A percentile compares a stretch with the other conserved stretches of the same genome.
Evolutionary conservation across 2,888 invertebrate genomes (phyloP).

Genomic region (Tridacna crocea): DNA sequence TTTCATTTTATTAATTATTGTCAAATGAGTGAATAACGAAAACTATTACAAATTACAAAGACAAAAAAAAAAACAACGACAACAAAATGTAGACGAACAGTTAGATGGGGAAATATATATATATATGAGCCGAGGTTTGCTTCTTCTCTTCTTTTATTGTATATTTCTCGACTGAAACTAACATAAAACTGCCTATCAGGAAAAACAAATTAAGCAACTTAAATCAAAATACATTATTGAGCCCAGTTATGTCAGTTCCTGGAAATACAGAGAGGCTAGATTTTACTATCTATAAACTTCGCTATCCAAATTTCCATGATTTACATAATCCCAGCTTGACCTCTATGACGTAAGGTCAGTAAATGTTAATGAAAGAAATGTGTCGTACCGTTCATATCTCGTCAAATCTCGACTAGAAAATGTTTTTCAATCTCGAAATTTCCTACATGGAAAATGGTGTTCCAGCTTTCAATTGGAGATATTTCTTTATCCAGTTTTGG

Average conservation of each 20-base stretch:
- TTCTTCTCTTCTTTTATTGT: too few relatives aligned
- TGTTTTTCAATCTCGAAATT: constrained; percentile 12
- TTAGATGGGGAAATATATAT: too few relatives aligned
- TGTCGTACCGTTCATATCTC: constrained; percentile 26
- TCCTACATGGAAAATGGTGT: constrained; percentile 4
- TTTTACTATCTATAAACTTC: constrained; percentile 14
- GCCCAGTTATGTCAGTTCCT: neutral
- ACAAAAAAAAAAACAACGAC: too few relatives aligned
- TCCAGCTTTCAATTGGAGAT: constrained; percentile 38
- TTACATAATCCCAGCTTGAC: constrained; percentile 35
- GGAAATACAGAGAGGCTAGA: neutral
- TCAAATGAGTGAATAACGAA: too few relatives aligned
- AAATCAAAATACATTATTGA: neutral
- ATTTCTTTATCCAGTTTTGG: constrained; percentile 33
- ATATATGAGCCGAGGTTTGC: too few relatives aligned
- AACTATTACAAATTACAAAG: too few relatives aligned
- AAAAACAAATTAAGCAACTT: neutral
- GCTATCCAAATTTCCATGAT: constrained; percentile 15
- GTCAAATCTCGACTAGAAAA: constrained; percentile 9
- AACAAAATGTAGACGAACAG: too few relatives aligned
- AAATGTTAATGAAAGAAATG: constrained; percentile 27
- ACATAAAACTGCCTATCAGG: too few relatives aligned
- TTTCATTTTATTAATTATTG: too few relatives aligned
- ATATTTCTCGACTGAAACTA: too few relatives aligned
- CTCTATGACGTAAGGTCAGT: constrained; percentile 35